phyloP scores from a whole-genome alignment of 2,113 vertebrate species.

The Cephalopterus ornatus region DNA sequence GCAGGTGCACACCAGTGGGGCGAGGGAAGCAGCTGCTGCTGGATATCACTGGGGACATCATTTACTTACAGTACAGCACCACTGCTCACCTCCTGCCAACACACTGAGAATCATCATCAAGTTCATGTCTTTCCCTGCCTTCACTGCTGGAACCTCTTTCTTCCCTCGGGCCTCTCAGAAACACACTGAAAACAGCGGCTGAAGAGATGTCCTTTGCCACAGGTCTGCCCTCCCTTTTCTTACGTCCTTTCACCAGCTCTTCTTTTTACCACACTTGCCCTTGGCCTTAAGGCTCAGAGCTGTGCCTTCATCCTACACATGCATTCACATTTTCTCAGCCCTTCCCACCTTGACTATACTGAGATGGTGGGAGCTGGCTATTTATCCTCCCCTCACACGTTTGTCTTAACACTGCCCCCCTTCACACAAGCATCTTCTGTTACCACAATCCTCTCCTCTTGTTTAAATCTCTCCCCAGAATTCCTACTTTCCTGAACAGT shows the following conservation, averaged over 20 bases:
- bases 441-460: neutral
- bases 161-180: neutral
- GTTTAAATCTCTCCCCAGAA: neutral
- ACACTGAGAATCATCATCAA: neutral
- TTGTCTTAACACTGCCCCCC: neutral
- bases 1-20: neutral
- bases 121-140: neutral
- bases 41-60: neutral
- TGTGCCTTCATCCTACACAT: neutral
- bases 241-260: neutral
- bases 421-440: neutral
- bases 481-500: neutral
- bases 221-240: neutral
- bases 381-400: neutral
- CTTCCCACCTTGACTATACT: neutral
- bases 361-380: neutral
- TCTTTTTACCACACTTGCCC: neutral
- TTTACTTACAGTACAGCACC: neutral
- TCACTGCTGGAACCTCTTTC: neutral
- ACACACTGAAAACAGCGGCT: neutral
- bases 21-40: constrained; percentile 18
- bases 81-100: neutral
- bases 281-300: neutral
- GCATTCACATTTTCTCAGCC: neutral
- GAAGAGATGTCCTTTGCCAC: neutral